phyloP scores from a whole-genome alignment of 2,888 invertebrate species.

The Mechanitis mazaeus region DNA sequence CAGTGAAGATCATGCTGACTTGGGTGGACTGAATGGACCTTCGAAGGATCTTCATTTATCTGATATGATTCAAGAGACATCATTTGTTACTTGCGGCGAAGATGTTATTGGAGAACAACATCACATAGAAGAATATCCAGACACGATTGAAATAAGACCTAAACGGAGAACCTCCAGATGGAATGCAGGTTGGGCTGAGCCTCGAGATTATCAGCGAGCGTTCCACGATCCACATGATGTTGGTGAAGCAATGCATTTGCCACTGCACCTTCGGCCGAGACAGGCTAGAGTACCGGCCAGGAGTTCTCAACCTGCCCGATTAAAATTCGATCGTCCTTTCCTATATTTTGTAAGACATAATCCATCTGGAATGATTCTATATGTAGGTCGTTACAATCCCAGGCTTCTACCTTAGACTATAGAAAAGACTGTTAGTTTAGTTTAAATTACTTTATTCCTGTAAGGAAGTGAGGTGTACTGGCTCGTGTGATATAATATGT shows the following conservation, averaged over 20 bases:
- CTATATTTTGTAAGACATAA: constrained; percentile 92
- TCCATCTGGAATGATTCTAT: constrained; percentile 92
- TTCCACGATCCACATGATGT: constrained; percentile 81
- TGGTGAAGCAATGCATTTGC: constrained; percentile 75
- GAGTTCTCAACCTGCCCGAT: constrained; percentile 79
- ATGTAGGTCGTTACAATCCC: constrained; percentile 92
- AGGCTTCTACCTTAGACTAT: constrained; percentile 82
- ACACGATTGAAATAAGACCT: constrained; percentile 70
- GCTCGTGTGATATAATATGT: constrained; percentile 62
- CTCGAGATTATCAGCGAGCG: constrained; percentile 80
- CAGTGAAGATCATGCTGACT: constrained; percentile 84
- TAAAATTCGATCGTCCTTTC: constrained; percentile 92
- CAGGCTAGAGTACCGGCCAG: constrained; percentile 83
- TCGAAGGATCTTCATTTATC: constrained; percentile 88
- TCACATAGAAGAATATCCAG: constrained; percentile 89
- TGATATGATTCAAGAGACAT: constrained; percentile 88
- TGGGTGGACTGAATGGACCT: constrained; percentile 87
- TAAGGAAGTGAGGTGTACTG: constrained; percentile 68
- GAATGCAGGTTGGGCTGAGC: constrained; percentile 70
- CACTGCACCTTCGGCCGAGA: constrained; percentile 81
- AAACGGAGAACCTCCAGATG: constrained; percentile 66
- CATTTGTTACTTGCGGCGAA: constrained; percentile 90
- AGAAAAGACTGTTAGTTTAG: constrained; percentile 70
- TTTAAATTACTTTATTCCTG: constrained; percentile 61
- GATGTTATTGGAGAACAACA: constrained; percentile 83